Base-by-base conservation (phyloP, 2,113 vertebrate species). In the Glaucidium brasilianum region DNA sequence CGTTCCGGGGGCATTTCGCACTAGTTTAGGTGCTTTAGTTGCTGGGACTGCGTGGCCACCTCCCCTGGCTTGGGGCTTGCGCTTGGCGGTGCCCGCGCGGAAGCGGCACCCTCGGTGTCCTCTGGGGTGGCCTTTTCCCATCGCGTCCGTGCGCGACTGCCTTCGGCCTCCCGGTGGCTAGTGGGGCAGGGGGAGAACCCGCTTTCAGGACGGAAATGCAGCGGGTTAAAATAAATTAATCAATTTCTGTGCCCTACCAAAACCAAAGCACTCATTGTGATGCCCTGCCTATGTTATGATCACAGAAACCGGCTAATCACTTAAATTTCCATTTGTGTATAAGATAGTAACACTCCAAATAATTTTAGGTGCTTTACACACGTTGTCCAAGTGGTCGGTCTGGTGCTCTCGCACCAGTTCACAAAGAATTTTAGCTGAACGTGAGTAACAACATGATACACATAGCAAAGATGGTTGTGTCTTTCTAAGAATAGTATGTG, bases 231-330 rank as follows among this genome's bases (percentile, higher is more conserved):
- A 35, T 3, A 12, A 8, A 12, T 8, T 4, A 9, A 2, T 32
- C 11, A 3, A 10, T 43, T 6, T 5, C 27, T 9, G 0, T 1
- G 10, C 7, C 12, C 9, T 23, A 4, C 27, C 13, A 5, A 18
- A 88, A 3, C 17, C 32, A 1, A 9, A 27, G 3, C 25, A 11
- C 32, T 13, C 25, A 1, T 1, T 52, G 55, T 34, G 10, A 1
- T 12, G 10, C 0, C 2, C 7, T n/a, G 0, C 3, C 4, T 8
- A 0, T 15, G 35, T 12, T 17, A 10, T 78, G 8, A 2, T 35
- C 35, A 0, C n/a, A 7, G 23, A 7, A 34, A 1, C 17, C 8
- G n/a, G 8, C 5, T 14, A 1, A 1, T 16, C 2, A 0, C 14
- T 35, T 12, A 0, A 8, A 2, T 49, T 34, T 25, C 14, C 19